Conservation (phyloP, 2,113 vertebrate genomes). For the Mus pahari region DNA sequence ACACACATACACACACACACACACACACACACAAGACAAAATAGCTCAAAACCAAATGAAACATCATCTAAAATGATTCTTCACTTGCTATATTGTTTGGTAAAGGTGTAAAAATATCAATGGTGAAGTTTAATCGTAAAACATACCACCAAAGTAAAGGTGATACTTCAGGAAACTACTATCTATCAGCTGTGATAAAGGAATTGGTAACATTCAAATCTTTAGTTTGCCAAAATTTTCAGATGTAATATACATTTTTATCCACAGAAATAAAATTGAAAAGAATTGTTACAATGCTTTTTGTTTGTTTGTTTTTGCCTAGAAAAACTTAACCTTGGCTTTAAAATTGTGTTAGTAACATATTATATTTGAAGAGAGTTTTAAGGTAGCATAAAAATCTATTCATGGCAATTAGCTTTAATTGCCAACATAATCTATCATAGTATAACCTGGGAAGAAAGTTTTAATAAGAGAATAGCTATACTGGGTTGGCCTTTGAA, state of each 20-base stretch:
- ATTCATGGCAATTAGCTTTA: neutral
- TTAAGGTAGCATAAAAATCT: neutral
- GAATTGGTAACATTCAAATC: too few species aligned
- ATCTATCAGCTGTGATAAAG: accelerated
- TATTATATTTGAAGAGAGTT: neutral
- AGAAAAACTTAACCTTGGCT: neutral
- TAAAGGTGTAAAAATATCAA: neutral
- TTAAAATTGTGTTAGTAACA: neutral
- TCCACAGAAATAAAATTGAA: neutral
- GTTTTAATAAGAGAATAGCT: neutral
- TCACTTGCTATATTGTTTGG: neutral
- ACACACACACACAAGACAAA: neutral
- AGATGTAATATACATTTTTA: neutral
- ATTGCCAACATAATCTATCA: neutral
- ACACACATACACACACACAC: too few species aligned
- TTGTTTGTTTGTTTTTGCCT: too few species aligned
- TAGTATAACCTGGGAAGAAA: neutral
- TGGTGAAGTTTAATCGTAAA: neutral
- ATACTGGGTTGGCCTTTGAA: neutral
- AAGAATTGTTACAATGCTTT: neutral
- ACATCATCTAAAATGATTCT: neutral
- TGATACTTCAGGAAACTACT: too few species aligned
- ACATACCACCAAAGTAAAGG: neutral
- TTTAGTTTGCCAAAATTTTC: neutral
- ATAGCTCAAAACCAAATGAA: too few species aligned